These are phyloP conservation scores for Tuberolachnus salignus DNA, from an alignment of 2,888 invertebrate species.

Conservation along the genomic window DNA sequence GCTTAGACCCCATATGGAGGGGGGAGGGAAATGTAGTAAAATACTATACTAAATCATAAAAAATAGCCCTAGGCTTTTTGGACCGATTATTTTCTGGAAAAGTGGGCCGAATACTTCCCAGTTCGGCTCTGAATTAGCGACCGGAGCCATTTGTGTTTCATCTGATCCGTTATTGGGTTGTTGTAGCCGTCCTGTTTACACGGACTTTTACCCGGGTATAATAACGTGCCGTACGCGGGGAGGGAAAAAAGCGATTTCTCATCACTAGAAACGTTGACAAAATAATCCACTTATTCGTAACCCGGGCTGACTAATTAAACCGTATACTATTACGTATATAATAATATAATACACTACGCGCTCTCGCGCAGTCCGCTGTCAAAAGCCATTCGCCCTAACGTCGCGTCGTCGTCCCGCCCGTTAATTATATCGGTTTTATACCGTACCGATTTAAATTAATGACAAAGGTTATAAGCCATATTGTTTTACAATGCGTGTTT, in stretches of 20 bases:
- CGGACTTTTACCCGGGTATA: background rate
- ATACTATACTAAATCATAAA: too few relatives aligned
- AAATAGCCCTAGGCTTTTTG: too few relatives aligned
- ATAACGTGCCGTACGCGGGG: background rate
- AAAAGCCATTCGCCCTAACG: slow-evolving; percentile 5
- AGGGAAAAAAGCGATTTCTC: slow-evolving; percentile 16
- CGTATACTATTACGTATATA: slow-evolving; percentile 7
- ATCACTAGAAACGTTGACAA: slow-evolving; percentile 23
- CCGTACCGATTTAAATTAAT: slow-evolving; percentile 17
- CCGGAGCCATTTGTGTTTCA: background rate
- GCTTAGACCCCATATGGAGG: too few relatives aligned
- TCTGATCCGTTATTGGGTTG: background rate
- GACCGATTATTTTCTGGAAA: too few relatives aligned
- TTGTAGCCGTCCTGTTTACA: background rate
- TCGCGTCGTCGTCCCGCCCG: background rate
- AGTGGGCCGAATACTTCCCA: too few relatives aligned
- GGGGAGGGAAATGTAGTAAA: too few relatives aligned
- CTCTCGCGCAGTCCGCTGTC: background rate
- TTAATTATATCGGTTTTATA: slow-evolving; percentile 5
- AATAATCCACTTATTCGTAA: slow-evolving; percentile 34
- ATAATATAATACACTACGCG: too few relatives aligned
- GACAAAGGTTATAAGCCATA: background rate
- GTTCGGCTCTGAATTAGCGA: too few relatives aligned
- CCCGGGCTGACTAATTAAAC: slow-evolving; percentile 25
- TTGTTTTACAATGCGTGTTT: background rate